A percentile compares a stretch with the other conserved stretches of the same genome.
Conservation (phyloP, 2,797 vertebrate genomes). For the Parauchenoglanis punctatus region DNA sequence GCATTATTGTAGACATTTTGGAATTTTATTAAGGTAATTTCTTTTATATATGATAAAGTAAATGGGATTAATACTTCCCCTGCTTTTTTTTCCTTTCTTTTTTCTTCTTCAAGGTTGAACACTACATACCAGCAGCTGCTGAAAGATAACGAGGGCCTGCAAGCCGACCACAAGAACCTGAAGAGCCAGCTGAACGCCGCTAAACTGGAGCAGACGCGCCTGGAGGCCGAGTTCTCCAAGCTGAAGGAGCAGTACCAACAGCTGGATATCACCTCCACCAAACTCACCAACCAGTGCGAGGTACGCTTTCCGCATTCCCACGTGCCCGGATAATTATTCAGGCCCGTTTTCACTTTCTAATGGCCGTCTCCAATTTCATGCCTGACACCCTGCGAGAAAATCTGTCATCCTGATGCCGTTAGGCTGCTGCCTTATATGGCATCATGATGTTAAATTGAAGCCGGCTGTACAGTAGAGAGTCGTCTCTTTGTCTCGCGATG, state of each 20-base stretch:
- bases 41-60: neutral
- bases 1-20: neutral
- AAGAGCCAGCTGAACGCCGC: constrained; percentile 90
- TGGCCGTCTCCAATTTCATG: neutral
- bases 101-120: constrained; percentile 77
- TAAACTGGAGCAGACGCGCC: constrained; percentile 91
- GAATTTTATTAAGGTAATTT: neutral
- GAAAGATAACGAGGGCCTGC: constrained; percentile 91
- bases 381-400: neutral
- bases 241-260: constrained; percentile 95
- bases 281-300: constrained; percentile 97
- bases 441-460: neutral
- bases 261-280: constrained; percentile 94
- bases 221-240: constrained; percentile 96
- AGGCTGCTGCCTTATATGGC: neutral
- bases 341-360: neutral
- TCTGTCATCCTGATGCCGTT: neutral
- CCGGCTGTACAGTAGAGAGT: neutral
- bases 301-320: constrained; percentile 62
- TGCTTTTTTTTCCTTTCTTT: neutral
- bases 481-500: neutral
- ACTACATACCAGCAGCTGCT: constrained; percentile 84
- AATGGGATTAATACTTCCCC: neutral
- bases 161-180: constrained; percentile 90
- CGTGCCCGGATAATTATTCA: neutral